Conservation (phyloP, 1,140 invertebrate genomes). For the Neoseiulus cucumeris region DNA sequence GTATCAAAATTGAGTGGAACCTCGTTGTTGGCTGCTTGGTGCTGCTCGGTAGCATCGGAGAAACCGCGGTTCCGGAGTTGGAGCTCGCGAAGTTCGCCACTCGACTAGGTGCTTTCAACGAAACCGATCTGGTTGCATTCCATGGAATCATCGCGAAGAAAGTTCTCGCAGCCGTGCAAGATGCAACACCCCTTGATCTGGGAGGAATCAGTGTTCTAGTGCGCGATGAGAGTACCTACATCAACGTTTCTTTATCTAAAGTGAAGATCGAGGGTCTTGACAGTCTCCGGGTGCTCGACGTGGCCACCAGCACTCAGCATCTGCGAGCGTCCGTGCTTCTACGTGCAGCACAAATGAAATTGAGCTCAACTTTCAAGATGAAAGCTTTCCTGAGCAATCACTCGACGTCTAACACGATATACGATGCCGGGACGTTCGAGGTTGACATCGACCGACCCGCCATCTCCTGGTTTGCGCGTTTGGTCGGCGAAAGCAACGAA, state of each 20-base stretch:
- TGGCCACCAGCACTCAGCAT: constrained; percentile 6
- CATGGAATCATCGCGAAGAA: background rate
- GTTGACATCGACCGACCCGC: background rate
- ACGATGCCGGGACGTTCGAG: background rate
- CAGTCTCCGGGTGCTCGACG: background rate
- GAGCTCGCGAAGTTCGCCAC: background rate
- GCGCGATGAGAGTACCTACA: background rate
- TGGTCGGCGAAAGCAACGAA: background rate
- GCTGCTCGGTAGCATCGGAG: background rate
- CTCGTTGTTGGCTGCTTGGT: background rate
- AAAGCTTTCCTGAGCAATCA: background rate
- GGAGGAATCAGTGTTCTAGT: background rate
- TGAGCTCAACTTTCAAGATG: background rate
- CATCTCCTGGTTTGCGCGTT: background rate
- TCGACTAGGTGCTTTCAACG: background rate
- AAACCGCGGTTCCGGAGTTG: background rate
- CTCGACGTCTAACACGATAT: background rate
- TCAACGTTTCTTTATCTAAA: background rate
- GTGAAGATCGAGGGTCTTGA: background rate
- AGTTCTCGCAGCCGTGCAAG: background rate
- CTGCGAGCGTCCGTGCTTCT: constrained; percentile 2
- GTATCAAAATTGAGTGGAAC: background rate
- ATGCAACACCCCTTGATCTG: background rate
- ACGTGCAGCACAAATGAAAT: background rate
- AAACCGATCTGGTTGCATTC: background rate